Base-by-base conservation (phyloP, 2,888 invertebrate genomes). In the Epinotia ramella region DNA sequence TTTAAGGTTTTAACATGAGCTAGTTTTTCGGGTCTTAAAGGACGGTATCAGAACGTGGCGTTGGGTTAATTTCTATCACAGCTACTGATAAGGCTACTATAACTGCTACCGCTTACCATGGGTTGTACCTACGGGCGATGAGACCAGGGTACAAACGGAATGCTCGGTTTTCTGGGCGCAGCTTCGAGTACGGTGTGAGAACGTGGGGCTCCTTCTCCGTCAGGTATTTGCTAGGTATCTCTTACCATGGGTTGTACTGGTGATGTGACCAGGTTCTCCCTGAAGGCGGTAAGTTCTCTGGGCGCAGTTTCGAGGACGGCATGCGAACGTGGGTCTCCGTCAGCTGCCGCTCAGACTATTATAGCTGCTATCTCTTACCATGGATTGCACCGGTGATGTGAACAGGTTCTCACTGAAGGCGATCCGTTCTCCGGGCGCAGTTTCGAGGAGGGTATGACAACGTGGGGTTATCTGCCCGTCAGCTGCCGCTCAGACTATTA, bases 11-110 rank as follows among this genome's bases (percentile, higher is more conserved):
- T 40, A 40, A 9, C 40, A 9, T 40, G 40, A 40, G 40, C 9
- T 82, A 28, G 84, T 82, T 3, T 82, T 79, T 5, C 77, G 63
- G 13, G 82, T 81, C 63, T 9, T 81, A 88, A 81, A 72, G 85
- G 68, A 89, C 86, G 80, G 86, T 76, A 69, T 76, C 79, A 78
- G 77, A 76, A 73, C 79, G 57, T 84, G 83, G 56, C 40, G 40
- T 40, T 40, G 9, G 88, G 85, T 87, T 79, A 60, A 62, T 33
- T 73, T 76, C 84, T 94, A 95, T 13, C 95, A 95, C 83, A 16
- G 16, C 49, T 49, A 16, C 49, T 49, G 49, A 4, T 49, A 33
- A 33, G 9, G 40, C 40, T 9, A 40, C 9, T 40, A 40, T 40
- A 9, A 40, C 40, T 40, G 40, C 7, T 9, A 40, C 0, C 3